phyloP scores from a whole-genome alignment of 1,140 invertebrate genomes.

The Augochlora pura region DNA sequence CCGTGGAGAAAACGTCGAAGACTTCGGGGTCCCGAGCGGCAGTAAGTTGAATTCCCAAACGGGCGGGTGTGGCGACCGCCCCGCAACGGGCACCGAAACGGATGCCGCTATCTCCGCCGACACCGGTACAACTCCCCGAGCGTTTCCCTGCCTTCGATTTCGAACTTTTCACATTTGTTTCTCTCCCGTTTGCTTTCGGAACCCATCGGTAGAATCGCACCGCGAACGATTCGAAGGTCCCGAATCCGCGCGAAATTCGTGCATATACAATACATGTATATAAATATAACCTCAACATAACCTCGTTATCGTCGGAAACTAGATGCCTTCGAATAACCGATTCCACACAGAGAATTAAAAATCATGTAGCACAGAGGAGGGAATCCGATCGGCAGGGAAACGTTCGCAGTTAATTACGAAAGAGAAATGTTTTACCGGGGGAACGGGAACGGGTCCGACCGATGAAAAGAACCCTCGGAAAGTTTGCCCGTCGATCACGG shows the following conservation, averaged over 20 bases:
- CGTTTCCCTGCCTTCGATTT: conserved; percentile 10
- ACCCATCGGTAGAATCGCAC: background rate
- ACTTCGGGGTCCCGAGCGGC: conserved; percentile 63
- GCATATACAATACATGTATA: no score
- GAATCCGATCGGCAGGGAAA: no score
- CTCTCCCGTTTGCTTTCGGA: background rate
- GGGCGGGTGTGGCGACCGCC: conserved; percentile 80
- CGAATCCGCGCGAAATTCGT: no score
- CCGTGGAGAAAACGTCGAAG: conserved; percentile 59
- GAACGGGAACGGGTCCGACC: background rate
- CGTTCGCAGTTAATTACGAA: no score
- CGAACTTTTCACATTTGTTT: conserved; percentile 11
- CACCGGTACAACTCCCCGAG: conserved; percentile 35
- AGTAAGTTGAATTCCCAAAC: conserved; percentile 80
- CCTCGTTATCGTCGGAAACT: no score
- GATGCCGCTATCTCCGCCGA: conserved; percentile 62
- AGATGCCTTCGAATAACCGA: no score
- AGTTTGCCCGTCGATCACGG: background rate
- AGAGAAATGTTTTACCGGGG: no score
- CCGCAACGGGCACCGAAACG: conserved; percentile 76
- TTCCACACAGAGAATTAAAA: no score
- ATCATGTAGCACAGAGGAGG: background rate
- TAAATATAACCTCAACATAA: no score
- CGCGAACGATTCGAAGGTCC: background rate
- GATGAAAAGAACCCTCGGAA: no score